phyloP scores from a whole-genome alignment of 2,113 vertebrate genomes.

The Notiomystis cincta region DNA sequence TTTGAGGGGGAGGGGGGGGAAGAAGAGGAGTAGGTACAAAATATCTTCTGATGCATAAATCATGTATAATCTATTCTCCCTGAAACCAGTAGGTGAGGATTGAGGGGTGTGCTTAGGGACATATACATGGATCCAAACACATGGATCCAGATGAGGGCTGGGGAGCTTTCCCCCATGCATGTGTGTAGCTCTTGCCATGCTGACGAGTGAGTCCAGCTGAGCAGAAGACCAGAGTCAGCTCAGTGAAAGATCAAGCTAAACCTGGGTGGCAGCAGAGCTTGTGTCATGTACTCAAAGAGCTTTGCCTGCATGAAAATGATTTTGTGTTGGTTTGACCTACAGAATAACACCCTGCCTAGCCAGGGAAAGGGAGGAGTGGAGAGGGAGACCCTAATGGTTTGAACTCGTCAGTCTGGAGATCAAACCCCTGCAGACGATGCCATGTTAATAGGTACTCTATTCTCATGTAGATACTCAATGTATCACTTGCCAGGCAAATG shows the following conservation, averaged over 20 bases:
- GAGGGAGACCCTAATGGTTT: background rate
- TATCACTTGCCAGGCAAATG: background rate
- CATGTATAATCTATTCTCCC: background rate
- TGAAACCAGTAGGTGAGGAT: background rate
- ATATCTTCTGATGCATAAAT: background rate
- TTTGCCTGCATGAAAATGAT: background rate
- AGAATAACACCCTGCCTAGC: background rate
- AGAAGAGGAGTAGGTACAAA: background rate
- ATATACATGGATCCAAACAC: background rate
- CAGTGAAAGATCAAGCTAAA: slow-evolving; percentile 22
- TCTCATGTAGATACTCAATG: background rate
- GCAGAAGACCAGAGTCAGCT: background rate
- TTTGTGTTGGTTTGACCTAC: background rate
- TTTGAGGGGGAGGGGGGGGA: background rate
- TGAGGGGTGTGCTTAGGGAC: background rate
- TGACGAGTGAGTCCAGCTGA: background rate
- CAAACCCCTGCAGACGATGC: background rate
- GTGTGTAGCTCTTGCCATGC: background rate
- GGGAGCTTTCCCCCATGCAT: background rate
- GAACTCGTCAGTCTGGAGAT: background rate
- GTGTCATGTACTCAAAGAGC: background rate
- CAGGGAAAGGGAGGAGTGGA: background rate
- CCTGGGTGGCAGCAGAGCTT: background rate
- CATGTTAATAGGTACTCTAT: background rate
- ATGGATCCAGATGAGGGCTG: background rate